Evolutionary conservation across 2,113 vertebrate species (phyloP), one percentile per base, ranked within the genome.

Genomic region (Megaceryle maxima): DNA sequence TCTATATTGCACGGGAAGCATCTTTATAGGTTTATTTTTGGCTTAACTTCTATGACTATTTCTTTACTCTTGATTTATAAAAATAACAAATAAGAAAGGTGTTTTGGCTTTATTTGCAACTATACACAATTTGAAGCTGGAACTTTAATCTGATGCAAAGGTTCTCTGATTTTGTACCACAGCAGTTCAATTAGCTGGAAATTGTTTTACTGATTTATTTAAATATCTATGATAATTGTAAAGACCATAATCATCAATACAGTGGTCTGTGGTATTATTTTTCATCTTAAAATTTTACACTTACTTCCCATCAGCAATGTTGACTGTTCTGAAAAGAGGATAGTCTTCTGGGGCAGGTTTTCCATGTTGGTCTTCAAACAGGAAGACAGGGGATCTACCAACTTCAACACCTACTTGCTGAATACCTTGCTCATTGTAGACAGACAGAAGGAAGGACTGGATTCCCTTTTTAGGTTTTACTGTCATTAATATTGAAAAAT

Each of bases 401-500:
- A 99, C 98, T 95, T 99, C 99, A 80, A 99, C 97, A 26, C 99
- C 99, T 26, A 99, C 74, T 98, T 99, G 99, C 97, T 99, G 99
- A 97, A 99, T 98, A 63, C 99, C 98, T 93, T 99, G 98, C 39
- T 99, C 98, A 16, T 98, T 99, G 97, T 99, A 99, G 87, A 99
- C 90, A 73, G 99, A 99, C 92, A 99, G 97, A 93, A 99, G 98
- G 96, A 99, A 99, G 87, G 99, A 98, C 97, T 99, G 99, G 80
- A 98, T 98, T 89, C 99, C 99, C 59, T 99, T 98, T 95, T 99
- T 99, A 90, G 99, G 98, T 94, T 99, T 99, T 88, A 99, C 94
- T 87, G 99, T 99, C 97, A 99, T 98, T 97, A 99, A 96, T 98
- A 99, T 98, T 97, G 99, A 99, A 98, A 99, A 99, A 96, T 99